Evolutionary conservation across 1,140 invertebrate species (phyloP), one percentile per base, ranked within the genome.

Genomic region (Ridgeia piscesae): DNA sequence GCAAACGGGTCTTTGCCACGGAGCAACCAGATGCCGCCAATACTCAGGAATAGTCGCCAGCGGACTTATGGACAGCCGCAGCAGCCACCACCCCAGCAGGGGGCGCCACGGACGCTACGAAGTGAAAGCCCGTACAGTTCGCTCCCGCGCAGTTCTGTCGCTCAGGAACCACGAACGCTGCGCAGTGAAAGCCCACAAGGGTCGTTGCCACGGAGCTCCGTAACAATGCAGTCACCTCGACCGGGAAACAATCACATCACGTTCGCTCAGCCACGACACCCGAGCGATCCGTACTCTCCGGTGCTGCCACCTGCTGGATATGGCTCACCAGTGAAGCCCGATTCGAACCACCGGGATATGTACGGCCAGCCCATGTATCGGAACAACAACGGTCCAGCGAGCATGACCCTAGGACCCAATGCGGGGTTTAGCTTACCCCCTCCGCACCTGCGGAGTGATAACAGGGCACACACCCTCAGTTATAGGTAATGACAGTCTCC

Each of bases 41-140:
- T 77, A 77, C 58, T 77, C 58, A 77, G 58, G 58, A 77, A 77
- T 77, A 77, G 58, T 77, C 58, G 58, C 58, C 58, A 77, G 58
- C 58, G 58, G 58, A 77, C 58, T 77, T 77, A 21, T 21, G 58
- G 58, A 77, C 58, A 77, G 27, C 58, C 58, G 58, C 58, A 77
- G 58, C 58, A 77, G 58, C 58, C 58, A 31, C 58, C 58, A 77
- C 58, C 58, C 27, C 58, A 77, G 27, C 58, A 77, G 58, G 8
- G 58, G 58, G 58, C 58, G 58, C 58, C 58, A 77, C 58, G 58
- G 58, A 77, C 17, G 4, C 17, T 31, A 77, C 58, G 58, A 9
- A 77, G 58, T 21, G 58, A 77, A 77, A 77, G 58, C 27, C 17
- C 58, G 17, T 77, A 77, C 27, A 21, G 58, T 77, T 77, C 58